A percentile compares a stretch with the other conserved stretches of the same genome.
These are phyloP conservation scores for Orientallactaga bullata DNA, from an alignment of 2,113 vertebrate species.

Conservation along the genomic window DNA sequence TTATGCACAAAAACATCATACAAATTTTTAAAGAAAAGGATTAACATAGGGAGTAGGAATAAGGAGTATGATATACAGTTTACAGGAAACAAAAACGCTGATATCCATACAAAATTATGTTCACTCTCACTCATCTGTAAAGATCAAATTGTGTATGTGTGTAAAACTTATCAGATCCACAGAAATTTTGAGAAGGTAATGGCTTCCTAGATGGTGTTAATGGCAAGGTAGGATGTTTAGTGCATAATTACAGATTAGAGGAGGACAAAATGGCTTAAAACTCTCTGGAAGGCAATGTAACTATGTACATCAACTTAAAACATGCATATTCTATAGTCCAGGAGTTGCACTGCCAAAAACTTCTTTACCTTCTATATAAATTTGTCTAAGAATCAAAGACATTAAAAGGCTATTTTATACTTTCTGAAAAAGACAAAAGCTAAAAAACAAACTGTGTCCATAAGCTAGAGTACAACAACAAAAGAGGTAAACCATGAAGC, in stretches of 20 bases:
- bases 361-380: constrained; percentile 24
- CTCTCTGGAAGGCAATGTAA: neutral
- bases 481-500: neutral
- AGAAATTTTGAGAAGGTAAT: constrained; percentile 13
- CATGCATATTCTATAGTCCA: neutral
- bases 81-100: neutral
- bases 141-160: constrained; percentile 6
- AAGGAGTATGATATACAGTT: neutral
- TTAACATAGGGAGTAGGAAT: neutral
- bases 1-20: neutral
- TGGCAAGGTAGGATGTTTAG: neutral
- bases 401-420: constrained; percentile 20
- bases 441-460: constrained; percentile 18
- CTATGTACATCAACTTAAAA: constrained; percentile 31
- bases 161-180: neutral
- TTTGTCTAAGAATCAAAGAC: constrained; percentile 48
- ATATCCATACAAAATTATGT: neutral
- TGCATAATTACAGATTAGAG: neutral
- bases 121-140: neutral
- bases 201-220: neutral
- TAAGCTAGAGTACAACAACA: neutral
- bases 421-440: neutral
- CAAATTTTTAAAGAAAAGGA: constrained; percentile 41
- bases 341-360: neutral
- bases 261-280: neutral